Base-by-base conservation (phyloP, 2,888 invertebrate genomes). In the Diloba caeruleocephala region DNA sequence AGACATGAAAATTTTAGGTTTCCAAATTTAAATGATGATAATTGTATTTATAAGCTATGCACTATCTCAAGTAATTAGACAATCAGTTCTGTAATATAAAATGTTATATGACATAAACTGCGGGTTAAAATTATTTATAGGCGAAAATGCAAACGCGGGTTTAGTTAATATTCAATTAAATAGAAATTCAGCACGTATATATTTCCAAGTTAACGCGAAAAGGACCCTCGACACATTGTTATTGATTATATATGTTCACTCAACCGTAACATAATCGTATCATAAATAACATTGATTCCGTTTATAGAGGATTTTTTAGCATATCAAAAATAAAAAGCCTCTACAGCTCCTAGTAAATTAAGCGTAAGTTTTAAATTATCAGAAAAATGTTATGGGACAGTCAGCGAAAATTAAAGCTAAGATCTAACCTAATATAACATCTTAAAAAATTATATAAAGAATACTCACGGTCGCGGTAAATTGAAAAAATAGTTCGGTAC, bases 401-500 rank as follows among this genome's bases (percentile, higher is more conserved):
- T 88, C 90, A 89, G 92, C 92, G 82, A 76, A 84, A 86, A 88
- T 80, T 83, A 78, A 65, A 86, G 82, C 85, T 84, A 89, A 82
- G 79, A 87, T 90, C 89, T 92, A 92, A 92, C 92, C 92, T 92
- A 89, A 85, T 81, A 84, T 78, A 74, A 81, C 77, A 82, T 66
- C n/a, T 32, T 61, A 67, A 68, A 56, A 79, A 75, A 64, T 39
- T 69, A 46, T 57, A 63, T 23, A 74, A 78, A 74, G 65, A 56
- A 74, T 80, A 92, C 92, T 92, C 74, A 92, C 91, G 81, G 79
- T 66, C 50, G 74, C 70, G 75, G 57, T 54, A 51, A 67, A 51
- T 67, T 72, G n/a, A n/a, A 68, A 74, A 53, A 71, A 69, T 48
- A 49, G 38, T 60, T 53, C 19, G 25, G 37, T 64, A 41, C 65